phyloP scores from a whole-genome alignment of 2,888 invertebrate genomes.

The Lasioglossum pauxillum region DNA sequence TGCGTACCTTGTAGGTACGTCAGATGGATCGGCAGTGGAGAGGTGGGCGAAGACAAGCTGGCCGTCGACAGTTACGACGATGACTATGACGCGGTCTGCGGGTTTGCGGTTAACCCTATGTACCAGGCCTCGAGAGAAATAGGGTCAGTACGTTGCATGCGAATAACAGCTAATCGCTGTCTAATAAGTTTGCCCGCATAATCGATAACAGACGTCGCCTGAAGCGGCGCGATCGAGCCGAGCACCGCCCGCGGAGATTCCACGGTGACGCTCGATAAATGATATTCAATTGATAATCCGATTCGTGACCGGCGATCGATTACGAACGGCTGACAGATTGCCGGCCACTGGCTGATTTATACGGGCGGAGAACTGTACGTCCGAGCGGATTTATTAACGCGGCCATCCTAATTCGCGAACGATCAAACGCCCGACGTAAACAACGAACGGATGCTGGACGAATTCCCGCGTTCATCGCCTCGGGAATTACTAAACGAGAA shows the following conservation, averaged over 20 bases:
- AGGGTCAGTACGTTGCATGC: slow-evolving; percentile 74
- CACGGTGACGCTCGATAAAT: slow-evolving; percentile 46
- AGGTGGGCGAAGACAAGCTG: slow-evolving; percentile 51
- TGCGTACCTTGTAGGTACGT: slow-evolving; percentile 33
- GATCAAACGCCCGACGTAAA: background rate
- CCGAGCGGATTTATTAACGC: slow-evolving; percentile 6
- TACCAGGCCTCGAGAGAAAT: slow-evolving; percentile 63
- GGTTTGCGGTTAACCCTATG: slow-evolving; percentile 76
- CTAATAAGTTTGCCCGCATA: slow-evolving; percentile 73
- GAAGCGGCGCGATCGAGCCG: slow-evolving; percentile 33
- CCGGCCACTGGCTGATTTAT: slow-evolving; percentile 24
- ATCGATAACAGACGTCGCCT: slow-evolving; percentile 71
- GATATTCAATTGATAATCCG: slow-evolving; percentile 51
- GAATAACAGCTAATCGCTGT: slow-evolving; percentile 76
- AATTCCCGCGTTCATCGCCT: background rate
- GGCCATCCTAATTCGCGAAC: background rate
- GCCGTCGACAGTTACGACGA: slow-evolving; percentile 63
- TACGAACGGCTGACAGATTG: slow-evolving; percentile 20
- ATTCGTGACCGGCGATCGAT: slow-evolving; percentile 34
- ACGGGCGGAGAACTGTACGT: background rate
- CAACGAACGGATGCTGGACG: background rate
- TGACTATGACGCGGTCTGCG: slow-evolving; percentile 70
- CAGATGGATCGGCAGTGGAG: slow-evolving; percentile 11
- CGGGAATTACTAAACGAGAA: background rate
- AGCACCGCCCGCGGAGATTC: slow-evolving; percentile 38